Evolutionary conservation across 2,888 invertebrate species (phyloP).

Genomic region (Steinernema hermaphroditum): DNA sequence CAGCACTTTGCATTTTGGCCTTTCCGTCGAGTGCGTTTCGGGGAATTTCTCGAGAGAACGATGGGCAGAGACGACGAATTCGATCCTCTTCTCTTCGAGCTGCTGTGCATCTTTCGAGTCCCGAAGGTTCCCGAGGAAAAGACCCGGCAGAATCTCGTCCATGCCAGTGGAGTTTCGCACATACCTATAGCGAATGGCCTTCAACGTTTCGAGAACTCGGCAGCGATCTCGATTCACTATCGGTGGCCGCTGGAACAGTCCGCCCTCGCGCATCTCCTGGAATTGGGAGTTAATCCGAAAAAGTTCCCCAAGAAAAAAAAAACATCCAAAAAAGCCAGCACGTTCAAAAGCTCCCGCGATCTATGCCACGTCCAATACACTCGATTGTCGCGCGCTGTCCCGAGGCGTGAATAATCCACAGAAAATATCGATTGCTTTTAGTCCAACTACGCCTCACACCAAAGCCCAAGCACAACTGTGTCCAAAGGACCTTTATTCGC

Average conservation of each 20-base stretch:
- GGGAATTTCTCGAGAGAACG: neutral
- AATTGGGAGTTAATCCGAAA: neutral
- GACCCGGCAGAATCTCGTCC: conserved; percentile 38
- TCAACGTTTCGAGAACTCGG: neutral
- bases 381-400: neutral
- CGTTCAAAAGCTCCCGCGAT: neutral
- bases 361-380: neutral
- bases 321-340: neutral
- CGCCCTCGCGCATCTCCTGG: neutral
- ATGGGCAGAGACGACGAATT: conserved; percentile 33
- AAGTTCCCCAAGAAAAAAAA: neutral
- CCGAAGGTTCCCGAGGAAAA: conserved; percentile 36
- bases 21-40: neutral
- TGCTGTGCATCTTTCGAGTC: conserved; percentile 35
- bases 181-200: neutral
- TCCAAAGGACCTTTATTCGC: neutral
- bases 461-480: neutral
- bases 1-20: conserved; percentile 6
- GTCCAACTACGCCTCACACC: neutral
- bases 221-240: neutral
- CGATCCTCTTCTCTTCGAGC: conserved; percentile 29
- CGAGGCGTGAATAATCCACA: neutral
- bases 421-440: neutral
- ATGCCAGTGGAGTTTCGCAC: conserved; percentile 29
- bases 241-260: neutral